These are phyloP conservation scores for Abrostola tripartita DNA, from an alignment of 2,888 invertebrate species.

Conservation along the genomic window DNA sequence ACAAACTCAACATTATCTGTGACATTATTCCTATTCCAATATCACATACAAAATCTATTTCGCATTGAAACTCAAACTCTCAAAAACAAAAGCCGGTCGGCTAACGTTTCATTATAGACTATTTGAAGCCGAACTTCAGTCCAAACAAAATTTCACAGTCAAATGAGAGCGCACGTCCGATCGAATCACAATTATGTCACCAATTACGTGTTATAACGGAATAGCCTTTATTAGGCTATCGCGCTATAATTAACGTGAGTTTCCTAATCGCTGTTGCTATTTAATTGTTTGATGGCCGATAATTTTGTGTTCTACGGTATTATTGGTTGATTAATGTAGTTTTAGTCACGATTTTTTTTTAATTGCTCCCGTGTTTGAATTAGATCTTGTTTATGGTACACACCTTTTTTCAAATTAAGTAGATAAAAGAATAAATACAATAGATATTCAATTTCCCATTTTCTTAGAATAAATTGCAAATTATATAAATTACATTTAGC, in stretches of 20 bases:
- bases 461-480: background rate
- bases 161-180: constrained; percentile 28
- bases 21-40: background rate
- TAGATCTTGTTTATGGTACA: background rate
- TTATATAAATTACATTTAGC: constrained; percentile 40
- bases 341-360: constrained; percentile 12
- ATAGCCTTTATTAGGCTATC: constrained; percentile 39
- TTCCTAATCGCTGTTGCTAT: constrained; percentile 38
- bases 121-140: constrained; percentile 13
- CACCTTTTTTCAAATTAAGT: too few relatives aligned
- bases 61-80: constrained; percentile 1
- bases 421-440: too few relatives aligned
- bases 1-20: too few relatives aligned
- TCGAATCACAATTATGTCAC: constrained; percentile 29
- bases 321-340: constrained; percentile 20
- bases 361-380: background rate
- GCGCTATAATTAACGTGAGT: constrained; percentile 33
- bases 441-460: constrained; percentile 1
- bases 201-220: constrained; percentile 41
- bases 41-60: background rate
- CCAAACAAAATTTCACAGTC: constrained; percentile 20
- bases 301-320: constrained; percentile 24
- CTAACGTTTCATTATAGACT: constrained; percentile 21
- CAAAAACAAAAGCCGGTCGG: constrained; percentile 9
- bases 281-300: constrained; percentile 35